These are phyloP conservation scores for Euura saliciscinereae DNA, from an alignment of 1,140 invertebrate genomes.

Conservation along the genomic window DNA sequence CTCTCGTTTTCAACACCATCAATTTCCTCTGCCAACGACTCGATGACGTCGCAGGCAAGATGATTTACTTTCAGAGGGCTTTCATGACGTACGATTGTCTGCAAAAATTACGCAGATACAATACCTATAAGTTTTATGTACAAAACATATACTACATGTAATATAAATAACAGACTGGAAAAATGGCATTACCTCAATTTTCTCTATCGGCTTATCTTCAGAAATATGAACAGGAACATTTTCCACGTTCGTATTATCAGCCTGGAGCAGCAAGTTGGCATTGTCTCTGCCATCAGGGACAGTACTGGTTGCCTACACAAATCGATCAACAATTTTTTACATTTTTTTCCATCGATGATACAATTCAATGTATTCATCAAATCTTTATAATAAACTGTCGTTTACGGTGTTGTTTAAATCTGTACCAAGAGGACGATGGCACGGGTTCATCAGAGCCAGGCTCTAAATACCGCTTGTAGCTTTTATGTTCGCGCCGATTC, in stretches of 20 bases:
- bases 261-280: neutral
- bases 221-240: neutral
- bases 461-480: neutral
- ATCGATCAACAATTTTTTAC: neutral
- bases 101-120: neutral
- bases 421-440: neutral
- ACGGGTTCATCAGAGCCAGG: neutral
- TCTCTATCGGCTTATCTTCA: neutral
- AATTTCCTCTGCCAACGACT: neutral
- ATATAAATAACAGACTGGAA: neutral
- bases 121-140: neutral
- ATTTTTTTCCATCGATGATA: neutral
- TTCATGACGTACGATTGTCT: neutral
- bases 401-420: neutral
- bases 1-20: neutral
- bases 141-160: neutral
- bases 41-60: neutral
- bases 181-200: neutral
- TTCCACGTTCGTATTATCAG: neutral
- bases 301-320: neutral
- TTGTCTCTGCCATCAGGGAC: neutral
- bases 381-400: neutral
- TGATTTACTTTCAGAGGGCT: neutral
- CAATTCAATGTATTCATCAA: neutral
- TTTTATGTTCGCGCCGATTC: neutral